A percentile compares a stretch with the other conserved stretches of the same genome.
These are phyloP conservation scores for Ammodytes marinus DNA, from an alignment of 2,113 vertebrate genomes.

Conservation along the genomic window DNA sequence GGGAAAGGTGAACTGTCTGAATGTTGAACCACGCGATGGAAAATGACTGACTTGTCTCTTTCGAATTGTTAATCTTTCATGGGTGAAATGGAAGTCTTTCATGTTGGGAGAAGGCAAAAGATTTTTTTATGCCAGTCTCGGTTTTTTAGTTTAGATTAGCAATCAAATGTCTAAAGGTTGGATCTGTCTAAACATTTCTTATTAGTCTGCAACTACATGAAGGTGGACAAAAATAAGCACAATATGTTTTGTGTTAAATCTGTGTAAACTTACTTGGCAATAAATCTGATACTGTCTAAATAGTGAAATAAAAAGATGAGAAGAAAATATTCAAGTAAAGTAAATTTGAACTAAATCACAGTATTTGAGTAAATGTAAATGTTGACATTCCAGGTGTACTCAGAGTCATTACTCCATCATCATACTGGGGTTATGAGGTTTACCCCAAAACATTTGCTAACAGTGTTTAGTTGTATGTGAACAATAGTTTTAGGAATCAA, in stretches of 20 bases:
- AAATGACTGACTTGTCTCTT: conserved; percentile 69
- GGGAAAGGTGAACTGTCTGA: conserved; percentile 71
- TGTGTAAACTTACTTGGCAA: too few relatives aligned
- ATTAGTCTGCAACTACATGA: conserved; percentile 23
- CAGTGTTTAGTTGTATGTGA: too few relatives aligned
- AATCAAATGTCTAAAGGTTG: conserved; percentile 52
- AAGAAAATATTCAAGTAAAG: too few relatives aligned
- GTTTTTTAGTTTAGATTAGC: conserved; percentile 25
- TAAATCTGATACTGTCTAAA: too few relatives aligned
- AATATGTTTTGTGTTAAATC: background rate
- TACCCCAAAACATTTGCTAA: too few relatives aligned
- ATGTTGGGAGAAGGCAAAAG: conserved; percentile 63
- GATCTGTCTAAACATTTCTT: conserved; percentile 4
- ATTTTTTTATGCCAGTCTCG: conserved; percentile 30
- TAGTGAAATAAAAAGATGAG: too few relatives aligned
- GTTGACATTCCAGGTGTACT: too few relatives aligned
- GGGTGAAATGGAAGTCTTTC: conserved; percentile 75
- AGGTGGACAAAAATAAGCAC: conserved; percentile 1
- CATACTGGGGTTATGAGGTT: too few relatives aligned
- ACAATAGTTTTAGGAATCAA: too few relatives aligned
- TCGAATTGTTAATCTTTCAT: conserved; percentile 73
- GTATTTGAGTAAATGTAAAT: too few relatives aligned
- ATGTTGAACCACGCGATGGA: conserved; percentile 47
- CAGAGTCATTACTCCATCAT: too few relatives aligned
- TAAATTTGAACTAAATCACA: too few relatives aligned